Evolutionary conservation across 2,888 invertebrate genomes (phyloP).

Genomic region (Sturmia bella): DNA sequence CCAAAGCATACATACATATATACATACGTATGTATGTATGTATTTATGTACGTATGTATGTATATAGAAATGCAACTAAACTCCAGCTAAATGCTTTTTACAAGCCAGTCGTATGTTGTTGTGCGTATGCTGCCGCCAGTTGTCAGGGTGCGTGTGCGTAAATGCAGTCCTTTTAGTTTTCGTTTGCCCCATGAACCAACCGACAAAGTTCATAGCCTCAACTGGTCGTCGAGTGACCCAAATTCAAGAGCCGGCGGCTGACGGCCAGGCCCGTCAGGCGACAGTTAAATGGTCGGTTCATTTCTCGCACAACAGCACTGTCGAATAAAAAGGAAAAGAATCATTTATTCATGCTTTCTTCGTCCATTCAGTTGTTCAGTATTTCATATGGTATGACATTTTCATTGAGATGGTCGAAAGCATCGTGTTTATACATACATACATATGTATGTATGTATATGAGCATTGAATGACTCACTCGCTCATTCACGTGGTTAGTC

Average conservation of each 20-base stretch:
- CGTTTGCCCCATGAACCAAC: conserved; percentile 3
- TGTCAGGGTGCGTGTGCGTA: conserved; percentile 47
- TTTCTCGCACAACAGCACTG: conserved; percentile 28
- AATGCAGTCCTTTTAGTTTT: conserved; percentile 53
- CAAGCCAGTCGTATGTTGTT: not conserved
- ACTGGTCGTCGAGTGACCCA: conserved; percentile 49
- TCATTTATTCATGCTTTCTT: not conserved
- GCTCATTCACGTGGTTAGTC: conserved; percentile 29
- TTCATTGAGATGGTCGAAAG: conserved; percentile 45
- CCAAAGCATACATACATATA: not conserved
- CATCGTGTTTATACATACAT: conserved; percentile 4
- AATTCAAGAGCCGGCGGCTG: conserved; percentile 21
- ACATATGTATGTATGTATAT: not conserved
- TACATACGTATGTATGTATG: not conserved
- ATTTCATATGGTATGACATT: conserved; percentile 11
- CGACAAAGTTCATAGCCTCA: conserved; percentile 58
- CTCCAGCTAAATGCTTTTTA: not conserved
- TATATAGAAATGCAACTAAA: not conserved
- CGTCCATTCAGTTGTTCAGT: conserved; percentile 35
- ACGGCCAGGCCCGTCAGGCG: not conserved
- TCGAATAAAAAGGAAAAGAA: conserved; percentile 1
- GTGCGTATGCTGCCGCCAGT: not conserved
- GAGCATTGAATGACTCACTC: not conserved
- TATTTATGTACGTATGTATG: not conserved
- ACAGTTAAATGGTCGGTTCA: not conserved